Evolutionary conservation across 2,113 vertebrate genomes (phyloP), one percentile per base, ranked within the genome.

Genomic region (Barbus barbus): DNA sequence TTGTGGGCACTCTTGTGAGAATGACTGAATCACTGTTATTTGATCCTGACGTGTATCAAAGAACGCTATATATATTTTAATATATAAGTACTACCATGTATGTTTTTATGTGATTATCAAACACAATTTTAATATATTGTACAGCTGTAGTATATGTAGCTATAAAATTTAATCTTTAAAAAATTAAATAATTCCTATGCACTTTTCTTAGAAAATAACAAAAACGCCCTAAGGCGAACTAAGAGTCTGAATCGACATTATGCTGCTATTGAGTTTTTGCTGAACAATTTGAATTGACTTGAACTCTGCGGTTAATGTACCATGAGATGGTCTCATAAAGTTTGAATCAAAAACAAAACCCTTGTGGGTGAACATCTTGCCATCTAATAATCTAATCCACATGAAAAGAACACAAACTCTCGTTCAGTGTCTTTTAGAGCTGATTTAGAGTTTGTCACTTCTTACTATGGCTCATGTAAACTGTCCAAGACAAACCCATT

Each of bases 171-270:
- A 1, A 63, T 46, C 16, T 16, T 28, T 41, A 41, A 41, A 41
- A 38, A 38, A 41, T 41, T 63, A 20, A 46, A 61, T 14, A 69
- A 78, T 78, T 16, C 18, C 20, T 51, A 61, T 33, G 77, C 61
- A 69, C 61, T 76, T 33, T 44, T 18, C 78, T 60, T 33, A 67
- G 28, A 69, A 84, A 86, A 81, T 58, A 72, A 51, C 46, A 56
- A 51, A 63, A 87, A 82, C 24, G 28, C 63, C 73, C 67, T 13
- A 44, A 82, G 26, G 78, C n/a, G 5, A 72, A 83, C 5, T 20
- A 74, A 60, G 53, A 69, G 53, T 74, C n/a, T 58, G 51, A 83
- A 83, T 53, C 38, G 58, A 51, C 46, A 41, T 26, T 16, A 73
- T 81, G 28, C 65, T 9, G 67, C 8, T 44, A 60, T 38, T 67